Percentiles rank a stretch among this genome's conserved stretches.
These are phyloP conservation scores for Coregonus sp. DNA, from an alignment of 2,797 vertebrate genomes.

Conservation along the genomic window DNA sequence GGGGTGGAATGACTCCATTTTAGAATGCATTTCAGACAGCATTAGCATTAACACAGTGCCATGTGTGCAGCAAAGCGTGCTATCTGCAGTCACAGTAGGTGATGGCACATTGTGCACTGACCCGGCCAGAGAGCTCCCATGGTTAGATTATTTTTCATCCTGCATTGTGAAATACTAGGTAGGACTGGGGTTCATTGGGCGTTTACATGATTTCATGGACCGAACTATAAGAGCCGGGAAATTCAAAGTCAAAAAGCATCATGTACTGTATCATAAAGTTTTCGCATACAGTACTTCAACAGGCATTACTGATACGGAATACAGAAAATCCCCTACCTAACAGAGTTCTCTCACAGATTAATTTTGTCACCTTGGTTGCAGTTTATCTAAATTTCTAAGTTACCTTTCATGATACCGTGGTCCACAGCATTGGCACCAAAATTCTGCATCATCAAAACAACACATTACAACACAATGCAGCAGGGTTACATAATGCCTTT, in stretches of 20 bases:
- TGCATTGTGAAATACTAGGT: conserved; percentile 59
- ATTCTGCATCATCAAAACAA: background rate
- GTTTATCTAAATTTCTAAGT: too few species aligned
- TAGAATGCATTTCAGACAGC: conserved; percentile 42
- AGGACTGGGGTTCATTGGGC: conserved; percentile 17
- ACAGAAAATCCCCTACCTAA: too few species aligned
- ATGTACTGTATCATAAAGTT: too few species aligned
- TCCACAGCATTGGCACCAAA: background rate
- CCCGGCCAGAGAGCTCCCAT: conserved; percentile 68
- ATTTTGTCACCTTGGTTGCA: too few species aligned
- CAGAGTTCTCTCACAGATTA: too few species aligned
- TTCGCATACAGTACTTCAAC: too few species aligned
- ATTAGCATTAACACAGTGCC: conserved; percentile 39
- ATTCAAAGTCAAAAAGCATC: too few species aligned
- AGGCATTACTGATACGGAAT: too few species aligned
- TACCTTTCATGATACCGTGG: background rate
- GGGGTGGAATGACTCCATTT: conserved; percentile 20
- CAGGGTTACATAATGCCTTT: background rate
- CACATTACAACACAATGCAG: background rate
- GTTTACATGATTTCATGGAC: too few species aligned
- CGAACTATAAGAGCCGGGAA: too few species aligned
- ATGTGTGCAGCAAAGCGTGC: conserved; percentile 61
- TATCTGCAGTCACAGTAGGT: conserved; percentile 59
- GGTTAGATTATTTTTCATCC: conserved; percentile 58
- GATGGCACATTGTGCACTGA: conserved; percentile 62